Evolutionary conservation across 2,888 invertebrate genomes (phyloP).

Genomic region (Apotomis capreana): DNA sequence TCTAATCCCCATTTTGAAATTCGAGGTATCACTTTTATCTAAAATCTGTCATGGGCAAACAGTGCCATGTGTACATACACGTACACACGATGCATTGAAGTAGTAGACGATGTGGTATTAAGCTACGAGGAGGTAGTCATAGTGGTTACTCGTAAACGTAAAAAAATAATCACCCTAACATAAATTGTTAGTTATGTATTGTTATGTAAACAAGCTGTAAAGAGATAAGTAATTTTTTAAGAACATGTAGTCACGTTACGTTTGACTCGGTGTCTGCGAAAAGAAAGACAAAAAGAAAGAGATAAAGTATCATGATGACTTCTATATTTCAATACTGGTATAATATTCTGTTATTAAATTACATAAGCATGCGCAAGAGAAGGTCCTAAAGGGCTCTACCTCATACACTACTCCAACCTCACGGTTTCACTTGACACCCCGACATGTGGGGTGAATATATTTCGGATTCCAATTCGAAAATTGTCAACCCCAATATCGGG

Average conservation of each 20-base stretch:
- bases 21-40: constrained; percentile 64
- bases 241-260: too few species aligned
- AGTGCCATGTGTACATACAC: constrained; percentile 60
- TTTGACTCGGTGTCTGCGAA: too few species aligned
- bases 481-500: constrained; percentile 76
- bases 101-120: constrained; percentile 23
- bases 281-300: too few species aligned
- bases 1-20: constrained; percentile 62
- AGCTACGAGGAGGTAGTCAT: not conserved
- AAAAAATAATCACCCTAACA: too few species aligned
- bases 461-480: constrained; percentile 77
- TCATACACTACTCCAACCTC: constrained; percentile 45
- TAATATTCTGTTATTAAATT: too few species aligned
- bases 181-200: too few species aligned
- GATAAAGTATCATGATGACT: too few species aligned
- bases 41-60: constrained; percentile 64
- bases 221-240: too few species aligned
- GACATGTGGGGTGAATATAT: constrained; percentile 74
- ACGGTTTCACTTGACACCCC: constrained; percentile 52
- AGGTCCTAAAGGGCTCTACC: constrained; percentile 40
- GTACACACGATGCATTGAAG: constrained; percentile 46
- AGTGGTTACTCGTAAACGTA: too few species aligned
- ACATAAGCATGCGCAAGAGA: too few species aligned
- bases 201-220: too few species aligned
- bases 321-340: too few species aligned